phyloP scores from a whole-genome alignment of 2,797 vertebrate species.

The Salmo trutta region DNA sequence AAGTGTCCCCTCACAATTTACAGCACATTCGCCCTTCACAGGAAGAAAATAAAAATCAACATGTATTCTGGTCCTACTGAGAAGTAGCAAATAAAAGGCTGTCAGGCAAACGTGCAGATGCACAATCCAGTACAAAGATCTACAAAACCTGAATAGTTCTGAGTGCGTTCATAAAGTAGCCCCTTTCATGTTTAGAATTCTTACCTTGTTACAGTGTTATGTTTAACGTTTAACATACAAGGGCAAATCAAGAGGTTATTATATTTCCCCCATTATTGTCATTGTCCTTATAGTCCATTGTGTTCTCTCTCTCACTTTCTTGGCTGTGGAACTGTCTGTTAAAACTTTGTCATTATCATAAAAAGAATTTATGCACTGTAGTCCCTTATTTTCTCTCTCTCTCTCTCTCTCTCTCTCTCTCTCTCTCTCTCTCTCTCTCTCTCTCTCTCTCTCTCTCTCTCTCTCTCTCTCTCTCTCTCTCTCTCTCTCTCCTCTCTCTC shows the following conservation, averaged over 20 bases:
- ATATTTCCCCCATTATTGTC: slow-evolving; percentile 66
- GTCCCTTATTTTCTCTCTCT: slow-evolving; percentile 42
- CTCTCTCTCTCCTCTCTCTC: background rate
- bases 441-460: slow-evolving; percentile 36
- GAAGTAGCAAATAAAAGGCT: background rate
- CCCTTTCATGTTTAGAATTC: slow-evolving; percentile 57
- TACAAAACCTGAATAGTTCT: background rate
- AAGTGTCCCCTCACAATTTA: no score
- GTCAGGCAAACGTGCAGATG: background rate
- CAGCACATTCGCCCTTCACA: background rate
- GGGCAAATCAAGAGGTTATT: slow-evolving; percentile 68
- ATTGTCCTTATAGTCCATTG: slow-evolving; percentile 43
- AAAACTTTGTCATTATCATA: slow-evolving; percentile 29
- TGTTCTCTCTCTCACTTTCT: slow-evolving; percentile 25
- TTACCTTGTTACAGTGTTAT: slow-evolving; percentile 51
- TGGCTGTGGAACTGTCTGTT: background rate
- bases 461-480: slow-evolving; percentile 3
- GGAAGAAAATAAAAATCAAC: background rate
- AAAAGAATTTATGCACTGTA: slow-evolving; percentile 23
- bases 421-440: slow-evolving; percentile 9
- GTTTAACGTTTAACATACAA: slow-evolving; percentile 44
- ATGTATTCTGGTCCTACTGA: background rate
- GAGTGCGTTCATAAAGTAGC: background rate
- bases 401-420: slow-evolving; percentile 37
- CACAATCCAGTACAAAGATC: background rate